phyloP scores from a whole-genome alignment of 2,888 invertebrate genomes.

The Agonopterix heracliana region DNA sequence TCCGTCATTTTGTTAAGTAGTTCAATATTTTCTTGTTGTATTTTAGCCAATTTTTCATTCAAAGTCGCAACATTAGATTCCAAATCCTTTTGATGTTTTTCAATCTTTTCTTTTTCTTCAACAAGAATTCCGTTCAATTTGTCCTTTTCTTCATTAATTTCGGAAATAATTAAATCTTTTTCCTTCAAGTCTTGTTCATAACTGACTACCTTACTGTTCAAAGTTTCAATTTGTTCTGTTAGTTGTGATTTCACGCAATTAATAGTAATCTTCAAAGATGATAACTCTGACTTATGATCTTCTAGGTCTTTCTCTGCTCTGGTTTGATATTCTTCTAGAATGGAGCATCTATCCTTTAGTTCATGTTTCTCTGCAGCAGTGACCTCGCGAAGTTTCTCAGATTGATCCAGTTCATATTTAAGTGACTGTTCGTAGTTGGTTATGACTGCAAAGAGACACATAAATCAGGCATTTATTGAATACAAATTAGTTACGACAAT shows the following conservation, averaged over 20 bases:
- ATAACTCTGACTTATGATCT: too few species aligned
- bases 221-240: neutral
- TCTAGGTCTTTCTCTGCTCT: too few species aligned
- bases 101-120: constrained; percentile 29
- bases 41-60: constrained; percentile 5
- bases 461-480: neutral
- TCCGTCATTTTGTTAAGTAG: too few species aligned
- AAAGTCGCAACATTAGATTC: constrained; percentile 23
- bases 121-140: constrained; percentile 31
- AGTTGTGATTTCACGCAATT: too few species aligned
- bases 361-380: neutral
- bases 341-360: too few species aligned
- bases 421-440: constrained; percentile 33
- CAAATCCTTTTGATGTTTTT: constrained; percentile 28
- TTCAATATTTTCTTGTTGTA: too few species aligned
- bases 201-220: neutral
- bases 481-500: too few species aligned
- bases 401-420: constrained; percentile 30
- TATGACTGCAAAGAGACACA: constrained; percentile 38
- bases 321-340: too few species aligned
- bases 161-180: constrained; percentile 19
- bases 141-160: constrained; percentile 32
- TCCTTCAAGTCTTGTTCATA: neutral
- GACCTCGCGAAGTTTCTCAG: constrained; percentile 27
- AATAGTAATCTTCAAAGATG: too few species aligned